Evolutionary conservation across 2,797 vertebrate genomes (phyloP), one percentile per base, ranked within the genome.

Genomic region (Hipposideros larvatus): DNA sequence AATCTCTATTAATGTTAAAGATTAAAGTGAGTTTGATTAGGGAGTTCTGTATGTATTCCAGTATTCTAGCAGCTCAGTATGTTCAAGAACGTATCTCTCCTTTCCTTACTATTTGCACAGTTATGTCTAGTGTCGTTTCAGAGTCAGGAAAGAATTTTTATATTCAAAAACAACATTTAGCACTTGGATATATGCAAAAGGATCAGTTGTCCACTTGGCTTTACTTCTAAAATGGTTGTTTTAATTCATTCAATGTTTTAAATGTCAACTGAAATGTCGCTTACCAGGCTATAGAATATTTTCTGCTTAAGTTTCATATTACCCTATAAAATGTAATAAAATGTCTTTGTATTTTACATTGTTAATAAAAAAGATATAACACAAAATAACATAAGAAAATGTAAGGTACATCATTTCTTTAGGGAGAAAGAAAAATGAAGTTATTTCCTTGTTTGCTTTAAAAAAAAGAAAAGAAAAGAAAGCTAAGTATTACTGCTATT

Each of bases 1-100:
- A 90, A 95, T 34, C 24, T 92, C 65, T 89, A 84, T 87, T 79
- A 87, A 75, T 19, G 79, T 83, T 97, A 97, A 59, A 94, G 34
- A 37, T 70, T 53, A 95, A 97, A 94, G 70, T 41, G 18, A 0
- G 61, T 95, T 97, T 55, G 92, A 77, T 87, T 71, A 91, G 21
- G 0, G 13, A 95, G 18, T 24, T 96, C 87, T 90, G 31, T 59
- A 83, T 84, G 10, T 21, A 89, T 59, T 75, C n/a, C 66, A 0
- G 0, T 89, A 31, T 41, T 93, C 92, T 92, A 84, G 79, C 2
- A 84, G 7, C 4, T 82, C 34, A 41, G 68, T 43, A 21, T 93
- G 92, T 96, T 96, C 82, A 97, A 97, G 16, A 71, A 1, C 0
- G 0, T 70, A 37, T 68, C 86, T 95, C 2, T 1, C 87, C 97